Conservation (phyloP, 2,113 vertebrate species). For the Campylomormyrus tamandua region DNA sequence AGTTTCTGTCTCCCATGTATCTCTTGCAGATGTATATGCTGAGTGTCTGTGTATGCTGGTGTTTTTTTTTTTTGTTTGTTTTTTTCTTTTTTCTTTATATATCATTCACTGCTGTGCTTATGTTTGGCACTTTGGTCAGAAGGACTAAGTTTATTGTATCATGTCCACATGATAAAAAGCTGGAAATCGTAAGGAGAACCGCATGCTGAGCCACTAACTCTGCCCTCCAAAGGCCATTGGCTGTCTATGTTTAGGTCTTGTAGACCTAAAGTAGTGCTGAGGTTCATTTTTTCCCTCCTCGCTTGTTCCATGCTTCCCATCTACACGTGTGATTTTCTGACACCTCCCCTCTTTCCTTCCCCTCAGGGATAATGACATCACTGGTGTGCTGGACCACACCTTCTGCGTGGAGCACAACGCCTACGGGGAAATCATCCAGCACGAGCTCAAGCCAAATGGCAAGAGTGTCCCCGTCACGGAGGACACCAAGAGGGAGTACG, state of each 20-base stretch:
- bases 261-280: neutral
- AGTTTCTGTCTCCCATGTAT: neutral
- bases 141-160: neutral
- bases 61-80: too few species aligned
- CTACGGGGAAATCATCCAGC: conserved; percentile 95
- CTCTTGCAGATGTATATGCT: neutral
- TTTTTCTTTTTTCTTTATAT: neutral
- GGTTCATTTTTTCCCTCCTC: neutral
- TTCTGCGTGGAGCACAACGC: conserved; percentile 98
- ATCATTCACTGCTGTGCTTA: neutral
- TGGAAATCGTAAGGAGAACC: neutral
- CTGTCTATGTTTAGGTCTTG: neutral
- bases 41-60: neutral
- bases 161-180: neutral
- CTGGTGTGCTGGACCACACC: conserved; percentile 94
- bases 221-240: neutral
- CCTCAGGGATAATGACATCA: conserved; percentile 92
- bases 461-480: conserved; percentile 89
- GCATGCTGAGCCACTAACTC: neutral
- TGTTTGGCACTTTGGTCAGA: neutral
- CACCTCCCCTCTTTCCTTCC: neutral
- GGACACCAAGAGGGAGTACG: conserved; percentile 97
- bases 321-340: neutral
- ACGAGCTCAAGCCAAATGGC: conserved; percentile 96
- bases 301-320: neutral